Evolutionary conservation across 2,888 invertebrate species (phyloP).

Genomic region (Tiphia femorata): DNA sequence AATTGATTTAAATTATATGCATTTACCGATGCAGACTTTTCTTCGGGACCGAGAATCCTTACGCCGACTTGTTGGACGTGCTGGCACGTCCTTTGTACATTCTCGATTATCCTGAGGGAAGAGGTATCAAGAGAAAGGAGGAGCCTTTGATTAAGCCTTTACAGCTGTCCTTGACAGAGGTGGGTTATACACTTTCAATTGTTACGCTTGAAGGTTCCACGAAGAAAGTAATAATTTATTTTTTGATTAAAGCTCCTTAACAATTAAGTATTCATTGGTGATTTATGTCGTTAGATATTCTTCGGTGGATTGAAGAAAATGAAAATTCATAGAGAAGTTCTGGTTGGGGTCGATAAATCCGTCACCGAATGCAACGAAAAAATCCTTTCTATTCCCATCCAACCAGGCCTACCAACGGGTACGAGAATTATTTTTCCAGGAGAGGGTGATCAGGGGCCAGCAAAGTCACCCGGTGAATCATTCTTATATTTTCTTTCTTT

Average conservation of each 20-base stretch:
- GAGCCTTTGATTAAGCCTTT: slow-evolving; percentile 73
- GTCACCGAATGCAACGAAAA: slow-evolving; percentile 79
- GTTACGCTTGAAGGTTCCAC: no score
- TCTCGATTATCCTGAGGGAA: slow-evolving; percentile 73
- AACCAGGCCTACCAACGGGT: slow-evolving; percentile 80
- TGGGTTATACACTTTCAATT: no score
- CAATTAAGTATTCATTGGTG: no score
- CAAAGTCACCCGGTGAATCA: slow-evolving; percentile 74
- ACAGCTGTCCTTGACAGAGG: slow-evolving; percentile 75
- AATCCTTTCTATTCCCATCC: slow-evolving; percentile 80
- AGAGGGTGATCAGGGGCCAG: slow-evolving; percentile 85
- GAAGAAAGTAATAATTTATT: no score
- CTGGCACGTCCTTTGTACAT: slow-evolving; percentile 76
- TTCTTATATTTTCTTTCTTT: neutral
- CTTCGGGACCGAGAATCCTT: slow-evolving; percentile 87
- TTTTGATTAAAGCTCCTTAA: no score
- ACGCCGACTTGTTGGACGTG: slow-evolving; percentile 80
- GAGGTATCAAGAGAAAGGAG: slow-evolving; percentile 77
- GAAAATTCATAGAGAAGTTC: slow-evolving; percentile 82
- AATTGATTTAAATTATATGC: neutral
- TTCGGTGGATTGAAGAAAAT: slow-evolving; percentile 86
- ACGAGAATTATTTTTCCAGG: slow-evolving; percentile 82
- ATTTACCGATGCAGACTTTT: slow-evolving; percentile 73
- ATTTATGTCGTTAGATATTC: slow-evolving; percentile 69
- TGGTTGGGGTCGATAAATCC: slow-evolving; percentile 75